Conservation (phyloP, 2,888 invertebrate genomes). For the Taphrorychus bicolor region DNA sequence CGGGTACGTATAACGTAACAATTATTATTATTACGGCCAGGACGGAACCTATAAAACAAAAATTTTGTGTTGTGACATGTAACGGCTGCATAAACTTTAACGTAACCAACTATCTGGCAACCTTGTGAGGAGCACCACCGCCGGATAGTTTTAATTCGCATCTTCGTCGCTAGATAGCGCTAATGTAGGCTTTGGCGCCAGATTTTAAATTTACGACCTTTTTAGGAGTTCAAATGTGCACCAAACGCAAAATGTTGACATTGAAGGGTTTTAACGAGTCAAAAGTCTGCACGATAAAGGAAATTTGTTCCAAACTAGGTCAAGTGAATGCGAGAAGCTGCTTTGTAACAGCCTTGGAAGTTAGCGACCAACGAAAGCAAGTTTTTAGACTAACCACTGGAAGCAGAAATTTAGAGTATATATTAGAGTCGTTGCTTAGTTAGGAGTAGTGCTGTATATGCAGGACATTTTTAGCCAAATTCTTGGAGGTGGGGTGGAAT, state of each 20-base stretch:
- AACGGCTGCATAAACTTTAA: too few species aligned
- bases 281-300: constrained; percentile 82
- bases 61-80: too few species aligned
- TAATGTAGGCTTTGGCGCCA: background rate
- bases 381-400: constrained; percentile 76
- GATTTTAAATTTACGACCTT: background rate
- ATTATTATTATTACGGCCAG: too few species aligned
- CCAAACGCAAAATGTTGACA: constrained; percentile 72
- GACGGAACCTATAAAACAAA: too few species aligned
- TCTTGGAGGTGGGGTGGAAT: constrained; percentile 80
- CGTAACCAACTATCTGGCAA: too few species aligned
- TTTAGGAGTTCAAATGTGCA: constrained; percentile 75
- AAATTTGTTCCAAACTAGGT: constrained; percentile 72
- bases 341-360: constrained; percentile 79
- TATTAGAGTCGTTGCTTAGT: background rate
- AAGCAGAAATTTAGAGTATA: constrained; percentile 75
- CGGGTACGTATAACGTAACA: too few species aligned
- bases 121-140: too few species aligned
- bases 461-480: constrained; percentile 68
- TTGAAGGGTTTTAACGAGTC: constrained; percentile 74
- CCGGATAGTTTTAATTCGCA: background rate
- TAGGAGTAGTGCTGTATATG: background rate
- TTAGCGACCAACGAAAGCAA: constrained; percentile 73
- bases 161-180: background rate
- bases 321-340: constrained; percentile 60